Evolutionary conservation across 2,888 invertebrate genomes (phyloP), one percentile per base, ranked within the genome.

Genomic region (Amphipyra berbera): DNA sequence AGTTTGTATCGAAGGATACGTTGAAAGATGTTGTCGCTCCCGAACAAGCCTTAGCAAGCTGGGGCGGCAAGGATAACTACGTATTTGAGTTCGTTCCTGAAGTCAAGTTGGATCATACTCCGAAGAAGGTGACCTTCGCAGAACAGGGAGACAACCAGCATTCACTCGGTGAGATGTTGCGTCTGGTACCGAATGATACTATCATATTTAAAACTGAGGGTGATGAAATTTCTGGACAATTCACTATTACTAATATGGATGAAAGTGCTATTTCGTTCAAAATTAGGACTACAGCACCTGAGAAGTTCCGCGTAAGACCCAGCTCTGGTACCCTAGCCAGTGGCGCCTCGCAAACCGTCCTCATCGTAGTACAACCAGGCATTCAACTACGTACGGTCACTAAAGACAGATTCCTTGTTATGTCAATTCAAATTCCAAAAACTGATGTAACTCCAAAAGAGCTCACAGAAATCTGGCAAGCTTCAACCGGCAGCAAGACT

Each of bases 231-330:
- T 94, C 95, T 1, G 97, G 97, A 50, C 96, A 95, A 38, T 96
- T 97, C 78, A 95, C 95, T 0, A 93, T 98, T 13, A 96, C 96
- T 33, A 98, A 98, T 85, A 95, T 96, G 79, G 96, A 97, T 61
- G 94, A 95, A 0, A 85, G 90, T 35, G 83, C 87, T 0, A 79
- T 95, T 0, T 94, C 91, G 1, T 95, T 95, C 49, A 94, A 99
- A 97, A 97, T 99, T 69, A 98, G 99, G 91, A 99, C 99, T 12
- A 99, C 99, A 4, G 97, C 98, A 0, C 99, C 99, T 0, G 98
- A 99, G 82, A 99, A 98, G 89, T 99, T 98, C 92, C 95, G 98
- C 35, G 99, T 99, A 1, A 96, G 98, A 55, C 99, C 99, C 0
- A 98, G 98, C 80, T 96, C 97, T 6, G 99, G 99, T 0, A 93